Evolutionary conservation across 2,888 invertebrate genomes (phyloP).

Genomic region (Eristalis tenax): DNA sequence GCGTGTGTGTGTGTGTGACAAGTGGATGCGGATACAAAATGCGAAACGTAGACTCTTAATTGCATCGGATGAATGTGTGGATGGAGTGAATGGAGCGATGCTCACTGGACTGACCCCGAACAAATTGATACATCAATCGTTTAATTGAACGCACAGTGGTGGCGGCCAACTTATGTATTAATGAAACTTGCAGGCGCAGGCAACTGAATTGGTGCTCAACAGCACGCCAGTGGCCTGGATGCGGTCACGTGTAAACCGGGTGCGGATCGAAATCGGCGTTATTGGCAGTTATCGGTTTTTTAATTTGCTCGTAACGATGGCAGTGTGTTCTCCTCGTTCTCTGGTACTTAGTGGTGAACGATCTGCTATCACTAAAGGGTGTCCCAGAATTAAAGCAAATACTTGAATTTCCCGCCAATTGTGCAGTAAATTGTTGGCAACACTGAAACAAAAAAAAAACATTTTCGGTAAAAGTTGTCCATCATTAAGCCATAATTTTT

Average conservation of each 20-base stretch:
- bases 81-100: constrained; percentile 24
- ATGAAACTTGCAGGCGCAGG: constrained; percentile 10
- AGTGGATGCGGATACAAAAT: constrained; percentile 15
- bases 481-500: too few species aligned
- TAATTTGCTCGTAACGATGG: not conserved
- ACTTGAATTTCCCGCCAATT: too few species aligned
- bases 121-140: constrained; percentile 58
- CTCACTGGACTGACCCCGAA: constrained; percentile 39
- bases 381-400: too few species aligned
- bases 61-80: not conserved
- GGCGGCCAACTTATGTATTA: constrained; percentile 30
- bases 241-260: not conserved
- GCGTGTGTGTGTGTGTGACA: not conserved
- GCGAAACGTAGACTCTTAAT: not conserved
- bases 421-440: too few species aligned
- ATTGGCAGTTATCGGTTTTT: not conserved
- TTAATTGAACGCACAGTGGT: constrained; percentile 41
- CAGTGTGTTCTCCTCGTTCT: too few species aligned
- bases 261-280: not conserved
- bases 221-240: not conserved
- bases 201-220: not conserved
- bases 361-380: too few species aligned
- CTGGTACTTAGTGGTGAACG: too few species aligned
- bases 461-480: too few species aligned
- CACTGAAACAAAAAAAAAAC: too few species aligned